Conservation (phyloP, 2,888 invertebrate genomes). For the Perizoma affinitatum region DNA sequence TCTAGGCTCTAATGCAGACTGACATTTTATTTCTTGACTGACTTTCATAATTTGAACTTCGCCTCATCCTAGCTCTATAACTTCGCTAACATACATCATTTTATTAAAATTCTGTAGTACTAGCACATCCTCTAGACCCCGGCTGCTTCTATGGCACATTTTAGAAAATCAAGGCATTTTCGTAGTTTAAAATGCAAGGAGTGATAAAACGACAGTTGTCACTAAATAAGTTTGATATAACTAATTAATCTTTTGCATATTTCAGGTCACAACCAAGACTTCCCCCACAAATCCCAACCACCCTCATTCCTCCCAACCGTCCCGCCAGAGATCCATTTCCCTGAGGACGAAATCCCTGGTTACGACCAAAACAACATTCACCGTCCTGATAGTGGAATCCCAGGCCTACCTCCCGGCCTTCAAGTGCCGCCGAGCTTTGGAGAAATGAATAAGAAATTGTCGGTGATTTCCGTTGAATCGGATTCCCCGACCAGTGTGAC, state of each 20-base stretch:
- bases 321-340: constrained; percentile 69
- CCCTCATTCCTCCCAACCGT: constrained; percentile 74
- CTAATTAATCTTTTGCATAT: constrained; percentile 24
- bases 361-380: constrained; percentile 70
- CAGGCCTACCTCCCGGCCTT: constrained; percentile 59
- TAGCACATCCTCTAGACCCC: not conserved
- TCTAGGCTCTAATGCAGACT: not conserved
- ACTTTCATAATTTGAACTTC: constrained; percentile 10
- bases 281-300: constrained; percentile 47
- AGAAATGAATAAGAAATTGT: constrained; percentile 74
- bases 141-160: not conserved
- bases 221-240: not conserved
- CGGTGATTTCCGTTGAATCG: constrained; percentile 87
- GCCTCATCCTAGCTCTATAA: not conserved
- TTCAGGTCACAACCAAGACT: constrained; percentile 57
- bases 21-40: constrained; percentile 38
- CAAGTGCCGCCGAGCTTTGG: constrained; percentile 57
- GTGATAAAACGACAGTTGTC: not conserved
- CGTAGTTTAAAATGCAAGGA: not conserved
- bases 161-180: not conserved
- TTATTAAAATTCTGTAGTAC: not conserved
- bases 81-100: constrained; percentile 20
- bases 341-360: constrained; percentile 65
- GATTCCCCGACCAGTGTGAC: constrained; percentile 91
- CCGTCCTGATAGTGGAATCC: constrained; percentile 54